Evolutionary conservation across 2,888 invertebrate species (phyloP), one percentile per base, ranked within the genome.

Genomic region (Siphonodentalium dalli): DNA sequence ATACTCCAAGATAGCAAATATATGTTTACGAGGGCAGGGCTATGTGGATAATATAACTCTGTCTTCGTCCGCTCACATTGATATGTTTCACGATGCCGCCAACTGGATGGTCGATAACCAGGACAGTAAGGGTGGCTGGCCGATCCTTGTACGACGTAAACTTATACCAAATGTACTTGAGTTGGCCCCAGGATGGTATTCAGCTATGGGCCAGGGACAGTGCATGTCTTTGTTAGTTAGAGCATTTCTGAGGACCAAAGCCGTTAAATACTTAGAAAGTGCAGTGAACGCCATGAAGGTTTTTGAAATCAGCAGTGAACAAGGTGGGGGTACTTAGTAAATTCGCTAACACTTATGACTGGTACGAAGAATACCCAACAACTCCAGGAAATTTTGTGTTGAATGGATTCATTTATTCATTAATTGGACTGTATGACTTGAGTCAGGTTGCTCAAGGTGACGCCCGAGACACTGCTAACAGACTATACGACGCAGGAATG

Each of bases 361-460:
- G 97, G 97, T 98, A 95, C 80, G 98, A 99, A 80, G 99, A 99
- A 80, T 99, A 99, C 83, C 99, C 99, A 0, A 98, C 98, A 0
- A 88, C 88, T 48, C 98, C 98, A 0, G 87, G 94, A 4, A 76
- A 73, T 51, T 97, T 94, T 84, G 97, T 99, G 11, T 87, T 99
- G 23, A 99, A 99, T 84, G 99, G 99, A 37, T 99, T 99, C 84
- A 94, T 99, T 72, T 99, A 97, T 84, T 92, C 98, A 0, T 85
- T 99, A 7, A 87, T 99, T 53, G 98, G 98, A 1, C 86, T 99
- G 11, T 97, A 96, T 82, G 99, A 99, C 85, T 84, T 98, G n/a
- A 89, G 90, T 81, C 87, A 87, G 49, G 69, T 74, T 29, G 90
- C 91, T 21, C 89, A 89, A 0, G 86, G 87, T 23, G 86, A 87